Conservation (phyloP, 1,140 invertebrate species). For the Musca vetustissima region DNA sequence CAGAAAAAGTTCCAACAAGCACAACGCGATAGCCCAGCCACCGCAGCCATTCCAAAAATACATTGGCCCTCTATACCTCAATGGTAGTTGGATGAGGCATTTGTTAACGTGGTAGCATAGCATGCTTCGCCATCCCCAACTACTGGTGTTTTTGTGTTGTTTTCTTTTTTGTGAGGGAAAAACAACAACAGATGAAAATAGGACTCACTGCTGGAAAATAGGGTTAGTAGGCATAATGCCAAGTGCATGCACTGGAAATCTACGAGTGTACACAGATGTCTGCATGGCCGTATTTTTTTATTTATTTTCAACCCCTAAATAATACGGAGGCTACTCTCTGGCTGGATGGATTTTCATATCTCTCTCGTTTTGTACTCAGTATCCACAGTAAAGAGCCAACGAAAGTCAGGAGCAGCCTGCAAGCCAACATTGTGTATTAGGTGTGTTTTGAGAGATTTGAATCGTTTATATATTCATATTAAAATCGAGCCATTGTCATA, state of each 20-base stretch:
- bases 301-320: neutral
- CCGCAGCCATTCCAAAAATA: no score
- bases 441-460: no score
- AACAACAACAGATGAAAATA: conserved; percentile 36
- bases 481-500: no score
- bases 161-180: conserved; percentile 9
- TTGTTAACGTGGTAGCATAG: neutral
- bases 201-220: conserved; percentile 53
- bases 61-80: no score
- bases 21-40: neutral
- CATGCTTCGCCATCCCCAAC: conserved; percentile 9
- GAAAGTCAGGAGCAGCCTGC: no score
- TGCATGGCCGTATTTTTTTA: conserved; percentile 1
- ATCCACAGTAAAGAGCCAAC: neutral
- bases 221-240: conserved; percentile 56
- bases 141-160: conserved; percentile 11
- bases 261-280: neutral
- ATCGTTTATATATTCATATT: no score
- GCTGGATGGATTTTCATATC: neutral
- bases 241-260: conserved; percentile 53
- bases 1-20: neutral
- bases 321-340: neutral
- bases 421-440: no score
- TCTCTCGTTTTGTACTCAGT: neutral
- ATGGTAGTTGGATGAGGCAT: no score